Percentiles rank a stretch among this genome's conserved stretches.
Conservation (phyloP, 2,888 invertebrate genomes). For the Amblyjoppa proteus region DNA sequence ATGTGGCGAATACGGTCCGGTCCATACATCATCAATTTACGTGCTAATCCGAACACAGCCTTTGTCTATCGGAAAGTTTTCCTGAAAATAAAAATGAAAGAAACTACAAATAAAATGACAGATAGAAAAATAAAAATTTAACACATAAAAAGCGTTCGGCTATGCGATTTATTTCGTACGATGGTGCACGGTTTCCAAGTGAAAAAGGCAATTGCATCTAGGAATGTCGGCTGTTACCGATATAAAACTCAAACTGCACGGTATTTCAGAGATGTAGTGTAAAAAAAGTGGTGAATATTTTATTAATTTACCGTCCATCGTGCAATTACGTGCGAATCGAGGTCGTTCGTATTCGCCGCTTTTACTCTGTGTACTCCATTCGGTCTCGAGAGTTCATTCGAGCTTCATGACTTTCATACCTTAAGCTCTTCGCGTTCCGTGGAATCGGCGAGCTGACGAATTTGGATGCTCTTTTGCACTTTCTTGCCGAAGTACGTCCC, state of each 20-base stretch:
- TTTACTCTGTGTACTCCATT: background rate
- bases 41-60: constrained; percentile 69
- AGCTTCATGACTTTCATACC: background rate
- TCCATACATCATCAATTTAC: background rate
- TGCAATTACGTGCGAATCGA: background rate
- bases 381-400: background rate
- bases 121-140: background rate
- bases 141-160: background rate
- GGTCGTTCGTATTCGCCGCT: background rate
- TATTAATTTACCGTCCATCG: too few species aligned
- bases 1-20: background rate
- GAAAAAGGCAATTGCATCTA: background rate
- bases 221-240: background rate
- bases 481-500: background rate
- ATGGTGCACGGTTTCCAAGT: background rate
- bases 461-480: background rate
- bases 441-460: background rate
- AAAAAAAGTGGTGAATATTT: background rate
- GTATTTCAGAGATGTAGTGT: background rate
- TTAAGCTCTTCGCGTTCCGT: background rate
- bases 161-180: constrained; percentile 10
- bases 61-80: constrained; percentile 81
- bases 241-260: background rate
- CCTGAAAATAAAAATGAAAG: constrained; percentile 74
- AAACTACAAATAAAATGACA: background rate